phyloP scores from a whole-genome alignment of 2,888 invertebrate genomes.

The Caenorhabditis sinica region DNA sequence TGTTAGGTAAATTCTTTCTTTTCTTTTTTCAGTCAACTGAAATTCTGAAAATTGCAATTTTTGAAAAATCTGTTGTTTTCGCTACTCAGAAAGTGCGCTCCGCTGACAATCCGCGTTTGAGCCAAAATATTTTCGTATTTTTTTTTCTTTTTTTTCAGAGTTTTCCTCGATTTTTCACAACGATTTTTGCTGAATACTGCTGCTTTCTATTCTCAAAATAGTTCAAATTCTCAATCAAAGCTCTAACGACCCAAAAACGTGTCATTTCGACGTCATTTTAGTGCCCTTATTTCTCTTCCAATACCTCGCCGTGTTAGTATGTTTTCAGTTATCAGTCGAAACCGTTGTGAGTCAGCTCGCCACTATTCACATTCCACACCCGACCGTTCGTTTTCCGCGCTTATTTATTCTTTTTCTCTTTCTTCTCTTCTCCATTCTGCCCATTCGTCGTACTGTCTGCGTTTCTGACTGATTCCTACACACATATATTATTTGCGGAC shows the following conservation, averaged over 20 bases:
- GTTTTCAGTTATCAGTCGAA: conserved; percentile 44
- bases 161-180: not conserved
- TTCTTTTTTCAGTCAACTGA: no score
- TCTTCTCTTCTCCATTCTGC: conserved; percentile 33
- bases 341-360: conserved; percentile 39
- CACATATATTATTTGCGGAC: conserved; percentile 42
- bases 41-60: not conserved
- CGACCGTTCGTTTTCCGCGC: conserved; percentile 21
- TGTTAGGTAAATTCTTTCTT: no score
- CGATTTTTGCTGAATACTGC: not conserved
- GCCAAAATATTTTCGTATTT: not conserved
- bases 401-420: conserved; percentile 33
- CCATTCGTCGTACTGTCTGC: conserved; percentile 32
- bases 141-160: not conserved
- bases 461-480: conserved; percentile 37
- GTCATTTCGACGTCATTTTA: conserved; percentile 9
- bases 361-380: conserved; percentile 26
- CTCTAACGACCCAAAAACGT: not conserved
- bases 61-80: not conserved
- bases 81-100: conserved; percentile 39
- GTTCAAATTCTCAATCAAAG: not conserved
- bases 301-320: conserved; percentile 21
- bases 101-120: conserved; percentile 1
- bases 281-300: not conserved
- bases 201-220: not conserved